phyloP scores from a whole-genome alignment of 2,888 invertebrate genomes.

The Rotaria sp. region DNA sequence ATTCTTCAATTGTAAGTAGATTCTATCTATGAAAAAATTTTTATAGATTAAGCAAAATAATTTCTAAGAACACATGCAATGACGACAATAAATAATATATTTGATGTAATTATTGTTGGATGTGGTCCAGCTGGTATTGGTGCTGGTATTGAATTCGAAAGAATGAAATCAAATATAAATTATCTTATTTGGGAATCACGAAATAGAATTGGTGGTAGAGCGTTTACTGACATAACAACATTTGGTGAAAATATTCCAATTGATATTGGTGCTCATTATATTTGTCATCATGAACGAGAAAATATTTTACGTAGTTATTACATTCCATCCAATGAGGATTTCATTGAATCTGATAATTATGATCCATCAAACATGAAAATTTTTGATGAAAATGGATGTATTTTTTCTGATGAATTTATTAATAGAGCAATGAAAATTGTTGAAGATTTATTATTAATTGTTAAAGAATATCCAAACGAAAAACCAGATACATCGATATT shows the following conservation, averaged over 20 bases:
- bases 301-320: not conserved
- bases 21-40: too few species aligned
- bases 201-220: not conserved
- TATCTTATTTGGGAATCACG: not conserved
- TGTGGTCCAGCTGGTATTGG: conserved; percentile 1
- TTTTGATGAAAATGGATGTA: not conserved
- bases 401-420: not conserved
- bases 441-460: not conserved
- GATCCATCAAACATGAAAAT: not conserved
- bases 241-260: not conserved
- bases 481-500: not conserved
- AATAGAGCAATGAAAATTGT: not conserved
- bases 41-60: too few species aligned
- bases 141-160: not conserved
- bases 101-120: not conserved
- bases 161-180: not conserved
- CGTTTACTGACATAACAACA: not conserved
- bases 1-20: too few species aligned
- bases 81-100: not conserved
- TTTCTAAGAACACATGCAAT: too few species aligned
- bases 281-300: not conserved
- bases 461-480: not conserved
- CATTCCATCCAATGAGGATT: not conserved
- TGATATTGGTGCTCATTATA: not conserved
- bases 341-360: not conserved